Base-by-base conservation (phyloP, 2,888 invertebrate species). In the Dilophus febrilis region DNA sequence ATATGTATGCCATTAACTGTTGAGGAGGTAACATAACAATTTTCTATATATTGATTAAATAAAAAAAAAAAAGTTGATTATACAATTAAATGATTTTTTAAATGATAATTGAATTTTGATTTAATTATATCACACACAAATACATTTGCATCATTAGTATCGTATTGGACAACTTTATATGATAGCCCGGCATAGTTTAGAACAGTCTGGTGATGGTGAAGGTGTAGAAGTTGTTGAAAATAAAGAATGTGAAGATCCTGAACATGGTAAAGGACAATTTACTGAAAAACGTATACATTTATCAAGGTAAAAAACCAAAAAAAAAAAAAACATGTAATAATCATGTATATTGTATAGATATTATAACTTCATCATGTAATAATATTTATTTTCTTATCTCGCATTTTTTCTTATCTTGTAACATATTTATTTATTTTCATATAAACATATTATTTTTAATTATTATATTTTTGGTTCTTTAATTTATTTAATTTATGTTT, bases 1-100 rank as follows among this genome's bases (percentile, higher is more conserved):
- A 83, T 91, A 59, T 85, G 86, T 55, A 90, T 91, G 88, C 90
- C 91, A 11, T 71, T 91, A 53, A 79, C 84, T 2, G 85, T 86
- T 3, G 85, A 88, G 57, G 91, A 91, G 79, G 90, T 90, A 67
- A 59, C 49, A 48, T 27, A 37, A 8, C 31, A 31, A n/a, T n/a
- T n/a, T n/a, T n/a, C n/a, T n/a, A n/a, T n/a, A n/a, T n/a, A n/a
- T n/a, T n/a, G n/a, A n/a, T n/a, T n/a, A n/a, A n/a, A n/a, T n/a
- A n/a, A n/a, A n/a, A n/a, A n/a, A n/a, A n/a, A n/a, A n/a, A n/a
- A n/a, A n/a, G n/a, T n/a, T n/a, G n/a, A n/a, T n/a, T n/a, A n/a
- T n/a, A n/a, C n/a, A n/a, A n/a, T n/a, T n/a, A n/a, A n/a, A n/a
- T n/a, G n/a, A n/a, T n/a, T n/a, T n/a, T n/a, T n/a, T n/a, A n/a